These are phyloP conservation scores for Drosophila rubida DNA, from an alignment of 2,888 invertebrate species.

Conservation along the genomic window DNA sequence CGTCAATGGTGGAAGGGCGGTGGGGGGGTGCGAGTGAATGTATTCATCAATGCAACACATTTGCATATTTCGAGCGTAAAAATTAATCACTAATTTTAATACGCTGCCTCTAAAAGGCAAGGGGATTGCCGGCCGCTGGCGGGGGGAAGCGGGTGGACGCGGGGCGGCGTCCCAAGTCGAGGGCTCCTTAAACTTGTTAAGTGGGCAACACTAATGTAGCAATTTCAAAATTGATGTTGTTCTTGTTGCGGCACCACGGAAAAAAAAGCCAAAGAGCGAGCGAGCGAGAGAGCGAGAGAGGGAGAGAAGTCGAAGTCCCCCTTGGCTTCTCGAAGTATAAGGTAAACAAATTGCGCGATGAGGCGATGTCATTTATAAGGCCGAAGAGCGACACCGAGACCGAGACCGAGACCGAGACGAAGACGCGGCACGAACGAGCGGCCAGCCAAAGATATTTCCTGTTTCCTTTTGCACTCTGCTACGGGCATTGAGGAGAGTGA, in stretches of 20 bases:
- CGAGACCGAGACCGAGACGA: slow-evolving; percentile 11
- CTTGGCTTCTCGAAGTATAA: too few species aligned
- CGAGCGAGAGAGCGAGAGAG: slow-evolving; percentile 13
- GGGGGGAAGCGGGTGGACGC: too few species aligned
- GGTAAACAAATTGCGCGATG: slow-evolving; percentile 83
- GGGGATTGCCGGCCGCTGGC: neutral
- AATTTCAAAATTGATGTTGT: slow-evolving; percentile 82
- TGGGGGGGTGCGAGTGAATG: slow-evolving; percentile 75
- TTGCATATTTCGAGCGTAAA: slow-evolving; percentile 84
- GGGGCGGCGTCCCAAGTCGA: slow-evolving; percentile 26
- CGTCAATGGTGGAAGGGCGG: too few species aligned
- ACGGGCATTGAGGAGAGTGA: neutral
- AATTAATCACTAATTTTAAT: slow-evolving; percentile 85
- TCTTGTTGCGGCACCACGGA: slow-evolving; percentile 29
- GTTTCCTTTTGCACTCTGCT: slow-evolving; percentile 37
- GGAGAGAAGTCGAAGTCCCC: too few species aligned
- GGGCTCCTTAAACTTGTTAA: slow-evolving; percentile 80
- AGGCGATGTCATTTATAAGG: slow-evolving; percentile 82
- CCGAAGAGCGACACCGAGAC: slow-evolving; percentile 15
- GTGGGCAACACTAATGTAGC: slow-evolving; percentile 83
- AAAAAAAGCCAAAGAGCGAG: slow-evolving; percentile 26
- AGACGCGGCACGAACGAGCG: slow-evolving; percentile 35
- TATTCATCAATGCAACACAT: slow-evolving; percentile 83
- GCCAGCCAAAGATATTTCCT: slow-evolving; percentile 76
- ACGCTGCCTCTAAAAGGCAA: slow-evolving; percentile 37